Conservation (phyloP, 2,113 vertebrate species). For the Lipotes vexillifer region DNA sequence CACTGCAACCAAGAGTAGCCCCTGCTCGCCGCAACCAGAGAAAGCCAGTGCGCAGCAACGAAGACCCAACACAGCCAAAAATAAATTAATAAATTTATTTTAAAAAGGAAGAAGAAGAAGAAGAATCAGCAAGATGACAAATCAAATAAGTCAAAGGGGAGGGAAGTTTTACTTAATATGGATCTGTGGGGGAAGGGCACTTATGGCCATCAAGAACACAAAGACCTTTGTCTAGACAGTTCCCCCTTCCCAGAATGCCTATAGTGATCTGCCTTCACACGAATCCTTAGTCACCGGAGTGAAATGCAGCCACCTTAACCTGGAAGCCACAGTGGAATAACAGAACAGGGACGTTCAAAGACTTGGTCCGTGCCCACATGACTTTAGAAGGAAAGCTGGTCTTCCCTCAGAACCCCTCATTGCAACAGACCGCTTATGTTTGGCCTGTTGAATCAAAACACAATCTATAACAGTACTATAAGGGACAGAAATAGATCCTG, state of each 20-base stretch:
- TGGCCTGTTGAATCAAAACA: not conserved
- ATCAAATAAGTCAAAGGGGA: not conserved
- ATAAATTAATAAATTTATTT: too few relatives aligned
- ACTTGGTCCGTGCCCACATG: not conserved
- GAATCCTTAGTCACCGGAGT: not conserved
- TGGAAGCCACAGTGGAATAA: not conserved
- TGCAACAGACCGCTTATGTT: not conserved
- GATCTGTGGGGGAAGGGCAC: not conserved
- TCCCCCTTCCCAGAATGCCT: not conserved
- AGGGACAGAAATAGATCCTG: not conserved
- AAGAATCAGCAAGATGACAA: constrained; percentile 23
- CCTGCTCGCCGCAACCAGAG: too few relatives aligned
- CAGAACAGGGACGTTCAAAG: not conserved
- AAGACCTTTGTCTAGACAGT: not conserved
- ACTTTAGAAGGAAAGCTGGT: not conserved
- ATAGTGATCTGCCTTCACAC: not conserved
- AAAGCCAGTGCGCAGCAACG: too few relatives aligned
- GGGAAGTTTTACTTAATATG: not conserved
- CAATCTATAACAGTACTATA: not conserved
- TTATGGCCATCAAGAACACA: not conserved
- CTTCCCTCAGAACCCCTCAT: not conserved
- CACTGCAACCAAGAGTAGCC: too few relatives aligned
- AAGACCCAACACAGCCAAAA: too few relatives aligned
- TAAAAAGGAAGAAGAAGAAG: not conserved
- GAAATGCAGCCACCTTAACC: not conserved